These are phyloP conservation scores for Geococcyx californianus DNA, from an alignment of 2,113 vertebrate genomes.

Conservation along the genomic window DNA sequence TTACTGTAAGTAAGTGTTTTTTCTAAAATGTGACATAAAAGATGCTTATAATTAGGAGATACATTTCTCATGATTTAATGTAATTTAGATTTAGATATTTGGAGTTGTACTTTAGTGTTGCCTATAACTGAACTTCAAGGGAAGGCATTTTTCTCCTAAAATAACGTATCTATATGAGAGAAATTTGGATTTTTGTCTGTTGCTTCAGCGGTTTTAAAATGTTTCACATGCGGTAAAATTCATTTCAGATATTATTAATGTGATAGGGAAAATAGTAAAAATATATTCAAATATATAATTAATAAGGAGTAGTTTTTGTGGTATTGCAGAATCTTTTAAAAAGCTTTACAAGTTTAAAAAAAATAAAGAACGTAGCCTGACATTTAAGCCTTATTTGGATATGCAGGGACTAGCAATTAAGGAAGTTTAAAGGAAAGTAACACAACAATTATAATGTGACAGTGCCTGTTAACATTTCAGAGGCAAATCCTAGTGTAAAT, in stretches of 20 bases:
- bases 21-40: not conserved
- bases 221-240: not conserved
- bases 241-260: not conserved
- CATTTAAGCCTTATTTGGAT: not conserved
- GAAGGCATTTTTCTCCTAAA: not conserved
- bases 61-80: not conserved
- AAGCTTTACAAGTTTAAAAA: not conserved
- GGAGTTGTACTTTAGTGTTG: not conserved
- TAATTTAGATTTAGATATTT: not conserved
- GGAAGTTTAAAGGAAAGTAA: not conserved
- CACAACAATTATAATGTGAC: not conserved
- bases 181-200: not conserved
- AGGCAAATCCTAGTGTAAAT: not conserved
- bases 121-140: not conserved
- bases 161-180: not conserved
- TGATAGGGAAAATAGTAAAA: too few species aligned
- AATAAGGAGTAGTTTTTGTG: not conserved
- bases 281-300: not conserved
- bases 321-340: not conserved
- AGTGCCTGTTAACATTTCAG: not conserved
- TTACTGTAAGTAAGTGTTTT: not conserved
- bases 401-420: not conserved
- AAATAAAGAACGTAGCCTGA: rapidly evolving
- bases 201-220: not conserved
- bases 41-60: not conserved